Base-by-base conservation (phyloP, 2,797 vertebrate species). In the Rhinichthys osculus region DNA sequence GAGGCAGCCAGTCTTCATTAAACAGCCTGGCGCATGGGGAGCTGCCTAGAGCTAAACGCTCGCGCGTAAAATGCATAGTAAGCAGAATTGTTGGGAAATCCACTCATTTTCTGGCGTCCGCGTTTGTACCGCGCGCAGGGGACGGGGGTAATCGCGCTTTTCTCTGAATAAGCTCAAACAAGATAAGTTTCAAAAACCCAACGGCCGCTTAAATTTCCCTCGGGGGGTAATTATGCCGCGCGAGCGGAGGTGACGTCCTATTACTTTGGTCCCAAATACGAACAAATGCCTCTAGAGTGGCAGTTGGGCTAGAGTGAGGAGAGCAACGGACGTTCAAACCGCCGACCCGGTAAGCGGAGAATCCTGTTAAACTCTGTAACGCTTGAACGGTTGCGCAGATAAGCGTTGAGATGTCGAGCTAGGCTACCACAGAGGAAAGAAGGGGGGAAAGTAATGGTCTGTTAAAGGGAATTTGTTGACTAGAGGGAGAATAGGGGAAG, bases 51-150 rank as follows among this genome's bases (percentile, higher is more conserved):
- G 78, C 82, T 84, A 74, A 74, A 72, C 38, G 70, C 72, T 35
- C 38, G 30, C 44, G 64, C 62, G 17, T 27, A 91, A 93, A 93
- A 93, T 91, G 94, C 91, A 90, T 88, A 91, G 92, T 94, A 93
- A 94, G 93, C 94, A 92, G 19, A 93, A 92, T 88, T 93, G 92
- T 92, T 91, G 88, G 90, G 91, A 89, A 91, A 92, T 89, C 89
- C 78, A 74, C 76, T 90, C 40, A 74, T 87, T 84, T 84, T 67
- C 72, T 80, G 87, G 86, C 86, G 88, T 90, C 84, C 83, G 69
- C 87, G 91, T 59, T 91, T 89, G 90, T 87, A 90, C 21, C 40
- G 33, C 83, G n/a, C 84, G 23, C 71, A 10, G 59, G 84, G 10
- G 72, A 30, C 44, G 38, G 35, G 71, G 7, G 47, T 82, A 71